Evolutionary conservation across 92 coral and sea anemone genomes (phyloP).

Genomic region (Porites divaricata): DNA sequence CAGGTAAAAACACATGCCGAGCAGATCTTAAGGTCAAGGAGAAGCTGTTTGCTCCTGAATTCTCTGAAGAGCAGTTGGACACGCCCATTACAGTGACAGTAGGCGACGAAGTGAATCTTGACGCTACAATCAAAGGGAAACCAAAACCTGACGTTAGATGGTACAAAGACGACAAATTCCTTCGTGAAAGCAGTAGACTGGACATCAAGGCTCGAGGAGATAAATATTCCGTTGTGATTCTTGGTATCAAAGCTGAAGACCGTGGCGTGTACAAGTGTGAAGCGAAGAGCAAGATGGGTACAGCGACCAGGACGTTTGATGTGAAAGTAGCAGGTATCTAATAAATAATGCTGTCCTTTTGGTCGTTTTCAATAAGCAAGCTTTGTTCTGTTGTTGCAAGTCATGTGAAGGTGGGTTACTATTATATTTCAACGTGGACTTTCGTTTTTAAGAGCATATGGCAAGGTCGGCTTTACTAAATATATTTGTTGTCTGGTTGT

Average conservation of each 20-base stretch:
- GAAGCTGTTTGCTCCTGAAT: conserved; percentile 79
- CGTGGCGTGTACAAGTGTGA: conserved; percentile 94
- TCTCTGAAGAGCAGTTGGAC: conserved; percentile 53
- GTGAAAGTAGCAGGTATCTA: conserved; percentile 85
- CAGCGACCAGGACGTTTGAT: conserved; percentile 78
- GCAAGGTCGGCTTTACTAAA: too few relatives aligned
- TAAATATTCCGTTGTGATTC: conserved; percentile 76
- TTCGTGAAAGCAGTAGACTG: conserved; percentile 77
- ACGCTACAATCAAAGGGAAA: conserved; percentile 78
- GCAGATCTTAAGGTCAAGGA: conserved; percentile 89
- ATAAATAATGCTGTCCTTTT: not conserved
- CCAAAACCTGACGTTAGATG: conserved; percentile 91
- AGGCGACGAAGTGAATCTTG: conserved; percentile 83
- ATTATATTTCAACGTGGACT: too few relatives aligned
- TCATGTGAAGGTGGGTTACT: too few relatives aligned
- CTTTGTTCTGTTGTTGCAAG: not conserved
- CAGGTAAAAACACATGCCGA: conserved; percentile 83
- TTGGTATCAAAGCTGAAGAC: conserved; percentile 75
- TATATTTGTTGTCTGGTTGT: too few relatives aligned
- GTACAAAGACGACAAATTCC: conserved; percentile 86
- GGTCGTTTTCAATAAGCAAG: not conserved
- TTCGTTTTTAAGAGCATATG: too few relatives aligned
- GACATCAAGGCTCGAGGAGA: conserved; percentile 88
- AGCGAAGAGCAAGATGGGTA: conserved; percentile 83
- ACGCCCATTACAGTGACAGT: conserved; percentile 77